These are phyloP conservation scores for Aricia artaxerxes DNA, from an alignment of 2,888 invertebrate genomes.

Conservation along the genomic window DNA sequence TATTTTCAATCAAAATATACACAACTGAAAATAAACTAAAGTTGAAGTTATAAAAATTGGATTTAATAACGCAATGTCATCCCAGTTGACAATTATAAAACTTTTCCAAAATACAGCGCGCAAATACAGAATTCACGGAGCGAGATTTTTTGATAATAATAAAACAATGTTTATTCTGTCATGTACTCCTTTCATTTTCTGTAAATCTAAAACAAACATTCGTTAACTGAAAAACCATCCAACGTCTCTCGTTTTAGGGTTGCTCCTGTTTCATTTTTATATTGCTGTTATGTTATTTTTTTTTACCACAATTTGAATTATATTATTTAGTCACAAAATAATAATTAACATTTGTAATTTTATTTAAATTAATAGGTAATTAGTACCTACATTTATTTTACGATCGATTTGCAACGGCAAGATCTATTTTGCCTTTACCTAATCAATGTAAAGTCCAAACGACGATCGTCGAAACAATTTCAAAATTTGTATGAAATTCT, in stretches of 20 bases:
- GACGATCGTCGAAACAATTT: too few species aligned
- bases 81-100: conserved; percentile 8
- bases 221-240: conserved; percentile 17
- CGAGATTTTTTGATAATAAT: conserved; percentile 7
- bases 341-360: background rate
- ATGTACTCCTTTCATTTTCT: conserved; percentile 29
- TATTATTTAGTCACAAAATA: background rate
- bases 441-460: too few species aligned
- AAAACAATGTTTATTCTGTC: conserved; percentile 26
- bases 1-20: background rate
- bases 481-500: too few species aligned
- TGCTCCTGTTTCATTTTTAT: background rate
- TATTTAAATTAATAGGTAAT: too few species aligned
- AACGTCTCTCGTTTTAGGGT: conserved; percentile 10
- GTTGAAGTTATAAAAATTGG: background rate
- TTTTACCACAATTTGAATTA: background rate
- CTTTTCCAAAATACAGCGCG: background rate
- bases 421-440: too few species aligned
- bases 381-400: too few species aligned
- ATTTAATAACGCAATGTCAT: conserved; percentile 8
- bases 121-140: background rate
- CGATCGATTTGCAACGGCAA: too few species aligned
- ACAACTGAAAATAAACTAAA: background rate
- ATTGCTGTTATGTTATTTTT: background rate
- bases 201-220: conserved; percentile 25